Evolutionary conservation across 1,140 invertebrate genomes (phyloP).

Genomic region (Ladona fulva): DNA sequence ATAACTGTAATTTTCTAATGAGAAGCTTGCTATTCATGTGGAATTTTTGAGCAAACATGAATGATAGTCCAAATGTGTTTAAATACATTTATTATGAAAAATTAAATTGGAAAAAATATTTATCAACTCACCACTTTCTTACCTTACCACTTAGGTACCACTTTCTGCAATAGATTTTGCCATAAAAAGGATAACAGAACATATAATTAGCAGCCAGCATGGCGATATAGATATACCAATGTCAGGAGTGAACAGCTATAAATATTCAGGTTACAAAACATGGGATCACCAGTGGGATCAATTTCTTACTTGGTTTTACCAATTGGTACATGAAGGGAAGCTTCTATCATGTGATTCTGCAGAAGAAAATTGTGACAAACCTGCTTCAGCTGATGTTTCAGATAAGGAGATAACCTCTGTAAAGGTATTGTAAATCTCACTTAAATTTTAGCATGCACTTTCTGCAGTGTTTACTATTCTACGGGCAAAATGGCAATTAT

Average conservation of each 20-base stretch:
- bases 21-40: no score
- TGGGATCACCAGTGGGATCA: constrained; percentile 81
- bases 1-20: no score
- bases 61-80: no score
- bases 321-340: constrained; percentile 53
- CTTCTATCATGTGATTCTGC: constrained; percentile 32
- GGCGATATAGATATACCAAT: constrained; percentile 68
- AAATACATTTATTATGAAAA: no score
- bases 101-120: no score
- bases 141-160: constrained; percentile 45
- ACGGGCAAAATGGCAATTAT: background rate
- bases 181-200: constrained; percentile 63
- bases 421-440: no score
- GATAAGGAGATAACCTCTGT: no score
- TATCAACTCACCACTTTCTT: no score
- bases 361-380: constrained; percentile 18
- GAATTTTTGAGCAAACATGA: no score
- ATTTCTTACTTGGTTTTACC: constrained; percentile 67
- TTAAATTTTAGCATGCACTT: background rate
- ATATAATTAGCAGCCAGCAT: constrained; percentile 62
- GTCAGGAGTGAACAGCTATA: background rate
- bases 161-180: constrained; percentile 68
- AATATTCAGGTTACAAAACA: constrained; percentile 35
- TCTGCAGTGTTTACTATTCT: background rate
- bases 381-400: no score